A percentile compares a stretch with the other conserved stretches of the same genome.
Evolutionary conservation across 2,888 invertebrate genomes (phyloP).

Genomic region (Rhopalosiphum nymphaeae): DNA sequence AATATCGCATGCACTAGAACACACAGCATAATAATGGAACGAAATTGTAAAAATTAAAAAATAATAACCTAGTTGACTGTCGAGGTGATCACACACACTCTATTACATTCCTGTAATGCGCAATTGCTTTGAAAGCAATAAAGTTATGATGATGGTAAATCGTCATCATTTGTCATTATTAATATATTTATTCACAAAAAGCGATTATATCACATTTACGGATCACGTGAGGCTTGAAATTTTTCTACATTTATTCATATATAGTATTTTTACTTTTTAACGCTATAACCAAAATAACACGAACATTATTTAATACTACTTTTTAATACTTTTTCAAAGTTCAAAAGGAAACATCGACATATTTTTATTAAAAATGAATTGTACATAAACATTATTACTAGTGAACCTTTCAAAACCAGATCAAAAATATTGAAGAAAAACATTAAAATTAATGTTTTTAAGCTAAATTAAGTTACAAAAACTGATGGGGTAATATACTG

Average conservation of each 20-base stretch:
- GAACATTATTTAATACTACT: no score
- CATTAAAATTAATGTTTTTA: not conserved
- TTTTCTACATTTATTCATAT: no score
- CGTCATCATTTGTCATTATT: no score
- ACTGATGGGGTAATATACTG: not conserved
- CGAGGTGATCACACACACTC: not conserved
- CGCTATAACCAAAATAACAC: no score
- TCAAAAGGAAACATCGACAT: not conserved
- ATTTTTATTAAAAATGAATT: not conserved
- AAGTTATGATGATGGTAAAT: no score
- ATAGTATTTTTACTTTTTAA: no score
- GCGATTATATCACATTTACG: no score
- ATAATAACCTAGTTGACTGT: not conserved
- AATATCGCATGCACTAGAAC: not conserved
- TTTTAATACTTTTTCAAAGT: not conserved
- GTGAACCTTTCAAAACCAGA: not conserved
- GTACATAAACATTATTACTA: not conserved
- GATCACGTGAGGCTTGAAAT: no score
- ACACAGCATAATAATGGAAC: not conserved
- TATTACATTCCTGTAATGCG: no score
- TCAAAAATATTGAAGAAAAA: not conserved
- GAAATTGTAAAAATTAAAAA: not conserved
- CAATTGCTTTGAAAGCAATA: no score
- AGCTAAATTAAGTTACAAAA: not conserved
- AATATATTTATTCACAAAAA: no score